Base-by-base conservation (phyloP, 2,888 invertebrate species). In the Xanthorhoe spadicearia region DNA sequence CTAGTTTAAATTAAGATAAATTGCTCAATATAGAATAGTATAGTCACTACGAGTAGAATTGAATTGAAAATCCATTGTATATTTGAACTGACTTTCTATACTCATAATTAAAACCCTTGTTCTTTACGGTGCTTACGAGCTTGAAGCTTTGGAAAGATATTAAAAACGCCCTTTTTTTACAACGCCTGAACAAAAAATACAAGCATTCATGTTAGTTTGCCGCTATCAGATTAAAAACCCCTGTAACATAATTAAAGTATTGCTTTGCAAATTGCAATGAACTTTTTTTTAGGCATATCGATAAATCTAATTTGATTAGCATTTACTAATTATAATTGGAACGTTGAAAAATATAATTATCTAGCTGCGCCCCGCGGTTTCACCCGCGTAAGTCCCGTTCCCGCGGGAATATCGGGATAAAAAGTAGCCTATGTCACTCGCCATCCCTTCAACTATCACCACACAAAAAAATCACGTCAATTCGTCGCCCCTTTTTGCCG, bases 191-290 rank as follows among this genome's bases (percentile, higher is more conserved):
- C 15, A 8, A n/a, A 50, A 46, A 17, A 32, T 54, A 35, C 8
- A n/a, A 61, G 61, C 52, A 60, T 0, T 49, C 61, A 54, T 23
- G n/a, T 17, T 19, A 19, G 18, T 10, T 28, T 23, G 38, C 38
- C 3, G 38, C 38, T 38, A 38, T 2, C 38, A 38, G 13, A 13
- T 13, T 13, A 2, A 43, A 43, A 13, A 13, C 13, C 13, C 38
- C 13, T 43, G 13, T 13, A n/a, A 13, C 2, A 13, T 13, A 43
- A 43, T 13, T 13, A 10, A 13, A 62, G 54, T 38, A 2, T 4
- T 43, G 8, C 23, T 62, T 13, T 46, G n/a, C n/a, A 2, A 46
- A 62, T 32, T 51, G 17, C 9, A 19, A 15, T 17, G 13, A 13
- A 4, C 3, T 6, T 50, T 55, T 50, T 50, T 10, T 51, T 50